Evolutionary conservation across 2,797 vertebrate species (phyloP), one percentile per base, ranked within the genome.

Genomic region (Mormyrops attenuatus): DNA sequence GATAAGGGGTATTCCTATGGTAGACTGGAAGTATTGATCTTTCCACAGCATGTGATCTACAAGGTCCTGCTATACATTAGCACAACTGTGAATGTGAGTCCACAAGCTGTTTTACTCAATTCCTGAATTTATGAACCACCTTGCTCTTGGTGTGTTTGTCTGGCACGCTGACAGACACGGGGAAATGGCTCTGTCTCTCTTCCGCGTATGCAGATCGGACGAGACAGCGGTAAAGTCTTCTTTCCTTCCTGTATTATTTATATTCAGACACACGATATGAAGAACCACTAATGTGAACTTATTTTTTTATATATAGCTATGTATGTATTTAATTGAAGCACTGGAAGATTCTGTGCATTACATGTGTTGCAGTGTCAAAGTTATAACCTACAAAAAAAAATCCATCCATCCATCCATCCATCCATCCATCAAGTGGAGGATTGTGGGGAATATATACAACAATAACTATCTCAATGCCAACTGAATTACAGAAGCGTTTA

Each of bases 61-160:
- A 90, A 89, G 89, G 89, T 88, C 73, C 92, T 93, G 89, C 90
- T 91, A 87, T 66, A 91, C 91, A 94, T 94, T 94, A 93, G 91
- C 88, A 91, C 47, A 87, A 55, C 88, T 63, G 88, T 69, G 90
- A 92, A 94, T 95, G 66, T 73, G 66, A 73, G 11, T 96, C 94
- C 91, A 94, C 93, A 93, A 69, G 88, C 93, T 91, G 90, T 92
- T 93, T 93, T 91, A 82, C 49, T 89, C 88, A 88, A 92, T 90
- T 92, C 94, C 92, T 90, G 90, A 91, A 95, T 95, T 95, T 94
- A 96, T 94, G 92, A 80, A 91, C 91, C 55, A 41, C 91, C 92
- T 93, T 91, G 92, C 92, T 92, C 53, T 22, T 69, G 34, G 55
- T 87, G 41, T 55, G 77, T 57, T 63, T 60, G 38, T 50, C 63